A percentile compares a stretch with the other conserved stretches of the same genome.
These are phyloP conservation scores for Aleiodes alternator DNA, from an alignment of 2,888 invertebrate species.

Conservation along the genomic window DNA sequence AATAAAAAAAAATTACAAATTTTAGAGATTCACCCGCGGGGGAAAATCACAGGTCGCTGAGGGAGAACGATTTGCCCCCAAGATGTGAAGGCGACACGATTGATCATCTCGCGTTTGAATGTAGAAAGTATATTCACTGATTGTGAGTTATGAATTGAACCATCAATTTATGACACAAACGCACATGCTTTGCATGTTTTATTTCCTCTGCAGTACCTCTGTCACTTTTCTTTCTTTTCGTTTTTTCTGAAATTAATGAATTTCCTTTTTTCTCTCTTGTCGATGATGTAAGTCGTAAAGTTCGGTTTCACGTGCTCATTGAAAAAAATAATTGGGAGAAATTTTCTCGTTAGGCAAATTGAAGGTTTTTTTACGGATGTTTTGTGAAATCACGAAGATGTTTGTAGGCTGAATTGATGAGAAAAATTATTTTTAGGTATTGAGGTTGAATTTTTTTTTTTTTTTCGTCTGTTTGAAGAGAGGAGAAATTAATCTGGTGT, in stretches of 20 bases:
- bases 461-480: no score
- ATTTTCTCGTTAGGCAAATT: no score
- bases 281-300: no score
- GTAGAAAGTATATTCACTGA: constrained; percentile 20
- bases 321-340: no score
- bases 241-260: neutral
- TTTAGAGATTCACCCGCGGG: neutral
- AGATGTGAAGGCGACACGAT: constrained; percentile 8
- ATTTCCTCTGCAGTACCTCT: neutral
- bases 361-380: no score
- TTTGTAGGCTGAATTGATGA: no score
- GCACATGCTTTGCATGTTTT: neutral
- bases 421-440: no score
- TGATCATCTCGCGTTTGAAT: constrained; percentile 5
- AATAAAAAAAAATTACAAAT: neutral
- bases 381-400: no score
- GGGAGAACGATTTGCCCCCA: constrained; percentile 14
- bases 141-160: constrained; percentile 24
- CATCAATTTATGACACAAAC: constrained; percentile 16
- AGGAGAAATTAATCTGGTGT: no score
- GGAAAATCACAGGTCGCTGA: constrained; percentile 4
- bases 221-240: neutral
- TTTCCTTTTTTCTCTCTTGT: neutral
- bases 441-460: no score
- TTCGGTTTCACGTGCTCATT: no score